A percentile compares a stretch with the other conserved stretches of the same genome.
Evolutionary conservation across 2,888 invertebrate species (phyloP).

Genomic region (Habrosyne pyritoides): DNA sequence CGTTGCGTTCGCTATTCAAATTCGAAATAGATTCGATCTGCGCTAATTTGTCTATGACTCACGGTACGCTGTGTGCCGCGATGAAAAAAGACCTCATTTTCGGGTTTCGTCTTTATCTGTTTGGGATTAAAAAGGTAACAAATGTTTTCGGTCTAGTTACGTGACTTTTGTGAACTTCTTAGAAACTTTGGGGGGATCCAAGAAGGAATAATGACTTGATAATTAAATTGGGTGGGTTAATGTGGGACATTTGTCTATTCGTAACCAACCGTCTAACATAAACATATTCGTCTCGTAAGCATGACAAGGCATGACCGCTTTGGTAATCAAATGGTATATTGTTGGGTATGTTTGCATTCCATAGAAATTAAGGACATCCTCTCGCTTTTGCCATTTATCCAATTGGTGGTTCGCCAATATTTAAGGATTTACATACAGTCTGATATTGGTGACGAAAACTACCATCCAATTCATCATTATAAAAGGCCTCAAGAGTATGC

Average conservation of each 20-base stretch:
- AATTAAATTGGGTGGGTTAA: constrained; percentile 63
- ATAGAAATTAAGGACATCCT: no score
- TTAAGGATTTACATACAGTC: no score
- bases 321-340: no score
- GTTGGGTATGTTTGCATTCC: no score
- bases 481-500: no score
- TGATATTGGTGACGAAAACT: no score
- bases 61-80: constrained; percentile 21
- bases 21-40: constrained; percentile 74
- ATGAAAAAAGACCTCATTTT: constrained; percentile 28
- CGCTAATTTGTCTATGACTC: constrained; percentile 80
- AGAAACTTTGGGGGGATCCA: constrained; percentile 45
- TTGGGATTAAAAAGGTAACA: constrained; percentile 29
- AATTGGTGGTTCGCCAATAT: no score
- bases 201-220: constrained; percentile 52
- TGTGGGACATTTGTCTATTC: constrained; percentile 57
- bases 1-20: constrained; percentile 66
- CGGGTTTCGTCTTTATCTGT: constrained; percentile 25
- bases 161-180: constrained; percentile 39
- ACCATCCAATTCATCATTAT: no score
- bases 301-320: not conserved
- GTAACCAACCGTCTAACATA: constrained; percentile 40
- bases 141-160: constrained; percentile 32
- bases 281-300: not conserved
- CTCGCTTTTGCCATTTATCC: not conserved